These are phyloP conservation scores for Panulirus ornatus DNA, from an alignment of 1,140 invertebrate species.

Conservation along the genomic window DNA sequence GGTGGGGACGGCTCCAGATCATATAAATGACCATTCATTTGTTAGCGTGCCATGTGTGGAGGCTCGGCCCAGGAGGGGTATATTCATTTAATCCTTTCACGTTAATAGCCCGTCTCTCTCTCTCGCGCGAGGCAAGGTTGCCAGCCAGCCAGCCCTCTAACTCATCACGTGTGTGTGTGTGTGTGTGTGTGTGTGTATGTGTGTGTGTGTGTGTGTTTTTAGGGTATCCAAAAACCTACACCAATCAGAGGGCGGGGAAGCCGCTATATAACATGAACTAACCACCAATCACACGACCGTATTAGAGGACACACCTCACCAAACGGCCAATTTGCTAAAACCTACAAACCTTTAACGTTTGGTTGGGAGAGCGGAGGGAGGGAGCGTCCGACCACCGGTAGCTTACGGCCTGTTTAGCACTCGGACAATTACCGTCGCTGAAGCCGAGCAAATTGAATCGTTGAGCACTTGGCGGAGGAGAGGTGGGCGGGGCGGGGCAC, in stretches of 20 bases:
- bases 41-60: constrained; percentile 36
- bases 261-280: too few relatives aligned
- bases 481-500: background rate
- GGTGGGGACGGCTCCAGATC: constrained; percentile 1
- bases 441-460: constrained; percentile 59
- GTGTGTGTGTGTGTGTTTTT: too few relatives aligned
- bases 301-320: too few relatives aligned
- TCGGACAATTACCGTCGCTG: constrained; percentile 61
- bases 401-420: constrained; percentile 55
- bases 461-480: constrained; percentile 37
- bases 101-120: background rate
- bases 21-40: constrained; percentile 65
- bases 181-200: too few relatives aligned
- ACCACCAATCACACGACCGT: too few relatives aligned
- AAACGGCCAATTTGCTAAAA: constrained; percentile 45
- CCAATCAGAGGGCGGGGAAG: too few relatives aligned
- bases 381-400: constrained; percentile 34
- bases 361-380: background rate
- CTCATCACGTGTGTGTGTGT: too few relatives aligned
- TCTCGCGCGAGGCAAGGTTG: too few relatives aligned
- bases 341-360: too few relatives aligned
- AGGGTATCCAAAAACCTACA: too few relatives aligned
- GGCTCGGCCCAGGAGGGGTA: background rate
- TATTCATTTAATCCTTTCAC: constrained; percentile 11
- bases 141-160: too few relatives aligned